These are phyloP conservation scores for Hypena proboscidalis DNA, from an alignment of 2,888 invertebrate species.

Conservation along the genomic window DNA sequence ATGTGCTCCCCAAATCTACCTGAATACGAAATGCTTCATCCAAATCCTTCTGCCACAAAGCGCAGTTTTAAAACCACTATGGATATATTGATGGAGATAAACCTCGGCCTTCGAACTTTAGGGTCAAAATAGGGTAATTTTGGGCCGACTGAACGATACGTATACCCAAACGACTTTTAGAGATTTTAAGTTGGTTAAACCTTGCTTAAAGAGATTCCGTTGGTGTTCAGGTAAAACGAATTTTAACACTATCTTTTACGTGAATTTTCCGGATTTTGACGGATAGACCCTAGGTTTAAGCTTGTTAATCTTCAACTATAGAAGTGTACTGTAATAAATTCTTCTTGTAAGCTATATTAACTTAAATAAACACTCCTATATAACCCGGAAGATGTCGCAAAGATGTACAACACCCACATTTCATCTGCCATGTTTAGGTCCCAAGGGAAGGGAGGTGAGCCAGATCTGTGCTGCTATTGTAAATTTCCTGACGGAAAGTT, in stretches of 20 bases:
- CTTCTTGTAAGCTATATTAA: no score
- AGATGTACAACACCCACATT: no score
- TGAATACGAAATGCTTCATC: background rate
- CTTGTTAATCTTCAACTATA: no score
- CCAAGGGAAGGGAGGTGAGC: no score
- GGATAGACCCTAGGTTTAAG: slow-evolving; percentile 12
- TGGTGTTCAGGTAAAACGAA: slow-evolving; percentile 17
- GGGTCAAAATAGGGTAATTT: slow-evolving; percentile 20
- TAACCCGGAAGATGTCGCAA: no score
- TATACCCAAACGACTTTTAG: slow-evolving; percentile 22
- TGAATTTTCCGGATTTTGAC: background rate
- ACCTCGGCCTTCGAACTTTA: slow-evolving; percentile 25
- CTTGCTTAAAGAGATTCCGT: slow-evolving; percentile 5
- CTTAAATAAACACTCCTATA: no score
- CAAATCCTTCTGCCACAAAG: background rate
- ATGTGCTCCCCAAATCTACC: background rate
- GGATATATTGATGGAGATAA: slow-evolving; percentile 15
- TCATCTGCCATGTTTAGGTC: no score
- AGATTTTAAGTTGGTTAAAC: slow-evolving; percentile 24
- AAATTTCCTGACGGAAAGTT: no score
- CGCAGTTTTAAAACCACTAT: slow-evolving; percentile 9
- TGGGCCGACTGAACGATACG: slow-evolving; percentile 12
- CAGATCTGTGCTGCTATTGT: no score
- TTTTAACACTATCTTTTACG: background rate
- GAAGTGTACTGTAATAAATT: no score